Base-by-base conservation (phyloP, 2,113 vertebrate species). In the Argyrosomus japonicus region DNA sequence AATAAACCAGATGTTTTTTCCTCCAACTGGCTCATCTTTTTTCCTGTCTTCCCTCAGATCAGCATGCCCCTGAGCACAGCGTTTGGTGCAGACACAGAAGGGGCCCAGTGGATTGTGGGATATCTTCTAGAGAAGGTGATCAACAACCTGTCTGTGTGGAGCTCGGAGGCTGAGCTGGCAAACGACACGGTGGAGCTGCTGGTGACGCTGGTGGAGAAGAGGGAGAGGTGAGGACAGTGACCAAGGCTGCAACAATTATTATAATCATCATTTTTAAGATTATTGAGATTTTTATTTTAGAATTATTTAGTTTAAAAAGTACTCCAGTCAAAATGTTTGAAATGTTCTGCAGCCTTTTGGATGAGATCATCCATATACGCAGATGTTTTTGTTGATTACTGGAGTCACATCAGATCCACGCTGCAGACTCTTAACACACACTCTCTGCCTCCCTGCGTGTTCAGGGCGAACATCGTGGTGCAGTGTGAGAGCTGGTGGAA, bases 401-500 rank as follows among this genome's bases (percentile, higher is more conserved):
- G 40, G 14, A 5, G 18, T 58, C 8, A 48, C 19, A 18, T 29
- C 19, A 21, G 40, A 32, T 10, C 12, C 70, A 29, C 40, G 6
- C 3, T 43, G 19, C 53, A 12, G 29, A 23, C 27, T 62, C 23
- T 85, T 85, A 43, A 87, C 57, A 6, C 5, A 18, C 17, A 0
- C 36, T 8, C 53, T 21, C 15, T 61, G 36, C 15, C 58, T 21
- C n/a, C 13, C 6, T 15, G 25, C 51, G 69, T 62, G 65, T 32
- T 36, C 87, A 99, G 98, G 94, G 98, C 98, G 7, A 99, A 99
- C 92, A 96, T 99, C 74, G 98, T 99, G 87, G 97, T 99, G 58
- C 97, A 99, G 77, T 99, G 98, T 93, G 98, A 99, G 94, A 98
- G 97, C 90, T 99, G 98, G 98, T 99, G 98, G 98, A 99, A 95